These are phyloP conservation scores for Rotaria sp. DNA, from an alignment of 2,888 invertebrate species.

Conservation along the genomic window DNA sequence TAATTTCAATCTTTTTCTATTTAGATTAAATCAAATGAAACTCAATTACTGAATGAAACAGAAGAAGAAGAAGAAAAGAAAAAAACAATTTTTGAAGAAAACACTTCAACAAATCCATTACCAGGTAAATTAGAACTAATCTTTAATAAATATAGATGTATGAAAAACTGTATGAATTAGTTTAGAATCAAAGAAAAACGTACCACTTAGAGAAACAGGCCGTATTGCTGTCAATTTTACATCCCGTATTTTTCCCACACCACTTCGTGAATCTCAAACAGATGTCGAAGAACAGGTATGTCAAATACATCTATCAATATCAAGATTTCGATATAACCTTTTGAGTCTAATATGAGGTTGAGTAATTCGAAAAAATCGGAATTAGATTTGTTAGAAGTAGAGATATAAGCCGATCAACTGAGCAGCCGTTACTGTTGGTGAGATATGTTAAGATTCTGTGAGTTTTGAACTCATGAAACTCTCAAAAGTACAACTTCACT, in stretches of 20 bases:
- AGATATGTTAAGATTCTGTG: too few species aligned
- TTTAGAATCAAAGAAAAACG: not conserved
- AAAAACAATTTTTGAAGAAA: slow-evolving; percentile 17
- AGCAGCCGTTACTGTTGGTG: too few species aligned
- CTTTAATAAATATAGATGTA: too few species aligned
- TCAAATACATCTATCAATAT: slow-evolving; percentile 43
- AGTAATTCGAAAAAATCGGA: too few species aligned
- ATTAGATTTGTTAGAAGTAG: too few species aligned
- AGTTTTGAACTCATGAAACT: too few species aligned
- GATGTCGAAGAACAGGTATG: slow-evolving; percentile 66
- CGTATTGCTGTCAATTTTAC: slow-evolving; percentile 38
- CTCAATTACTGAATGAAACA: not conserved
- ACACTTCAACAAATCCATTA: not conserved
- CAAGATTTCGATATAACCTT: too few species aligned
- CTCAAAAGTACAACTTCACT: too few species aligned
- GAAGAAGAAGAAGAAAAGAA: not conserved
- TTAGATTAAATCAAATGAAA: not conserved
- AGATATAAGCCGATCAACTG: too few species aligned
- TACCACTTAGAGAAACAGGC: slow-evolving; percentile 15
- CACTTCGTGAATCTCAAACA: slow-evolving; percentile 68
- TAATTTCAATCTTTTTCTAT: not conserved
- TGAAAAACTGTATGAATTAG: not conserved
- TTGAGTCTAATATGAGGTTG: too few species aligned
- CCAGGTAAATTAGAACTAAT: not conserved
- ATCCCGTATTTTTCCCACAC: slow-evolving; percentile 68